Base-by-base conservation (phyloP, 2,113 vertebrate species). In the Tylochromis polylepis region DNA sequence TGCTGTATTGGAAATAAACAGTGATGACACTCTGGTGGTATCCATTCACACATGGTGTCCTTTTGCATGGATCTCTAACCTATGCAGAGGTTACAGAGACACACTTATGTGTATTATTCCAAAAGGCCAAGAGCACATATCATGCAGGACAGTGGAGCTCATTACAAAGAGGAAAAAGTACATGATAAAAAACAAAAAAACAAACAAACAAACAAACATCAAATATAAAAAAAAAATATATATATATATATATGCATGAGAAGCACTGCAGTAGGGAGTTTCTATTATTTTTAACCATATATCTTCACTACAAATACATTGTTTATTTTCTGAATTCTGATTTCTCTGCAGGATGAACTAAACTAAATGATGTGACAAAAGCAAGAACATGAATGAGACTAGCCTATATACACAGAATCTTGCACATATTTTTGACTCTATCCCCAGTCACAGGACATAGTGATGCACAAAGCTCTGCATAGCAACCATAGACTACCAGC, bases 151-250 rank as follows among this genome's bases (percentile, higher is more conserved):
- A 43, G 4, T 27, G 65, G n/a, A 46, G 67, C 41, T 46, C 5
- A 6, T 16, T 72, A 16, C 3, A 46, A 27, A 72, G 38, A 72
- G 38, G 0, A 72, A 46, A 72, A 70, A 46, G 65, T 65, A 0
- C 0, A n/a, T 62, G 16, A 62, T 62, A 12, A 2, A 1, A 20
- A 62, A n/a, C n/a, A n/a, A n/a, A n/a, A n/a, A n/a, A n/a, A n/a
- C n/a, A n/a, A 62, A 11, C 12, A 2, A 14, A 46, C 4, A 67
- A 14, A 2, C 4, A 67, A 41, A 70, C 3, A 70, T 16, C 4
- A 3, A 34, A 15, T 10, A 31, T 8, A 16, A 5, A 18, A 3
- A 65, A 38, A 15, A n/a, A n/a, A 0, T 2, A n/a, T n/a, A n/a
- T n/a, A n/a, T n/a, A n/a, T n/a, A n/a, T n/a, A n/a, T n/a, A n/a